Conservation (phyloP, 2,888 invertebrate species). For the Opisthograptis luteolata region DNA sequence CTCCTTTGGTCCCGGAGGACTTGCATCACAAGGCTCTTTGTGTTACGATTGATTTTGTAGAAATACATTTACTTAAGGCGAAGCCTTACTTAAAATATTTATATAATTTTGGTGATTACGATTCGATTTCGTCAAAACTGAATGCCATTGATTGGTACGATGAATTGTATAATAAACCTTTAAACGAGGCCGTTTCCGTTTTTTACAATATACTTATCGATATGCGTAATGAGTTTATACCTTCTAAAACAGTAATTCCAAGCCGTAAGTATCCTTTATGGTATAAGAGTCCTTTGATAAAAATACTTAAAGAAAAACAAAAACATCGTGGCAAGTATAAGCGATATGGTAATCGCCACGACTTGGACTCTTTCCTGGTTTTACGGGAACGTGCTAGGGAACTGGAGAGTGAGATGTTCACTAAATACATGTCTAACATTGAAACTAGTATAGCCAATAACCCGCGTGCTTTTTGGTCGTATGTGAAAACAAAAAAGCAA, state of each 20-base stretch:
- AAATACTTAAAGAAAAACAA: conserved; percentile 24
- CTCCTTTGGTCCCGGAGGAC: background rate
- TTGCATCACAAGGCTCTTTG: background rate
- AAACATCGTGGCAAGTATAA: conserved; percentile 6
- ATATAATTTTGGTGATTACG: background rate
- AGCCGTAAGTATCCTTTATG: conserved; percentile 3
- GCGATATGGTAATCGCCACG: conserved; percentile 39
- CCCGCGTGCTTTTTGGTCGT: conserved; percentile 15
- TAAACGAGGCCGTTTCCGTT: background rate
- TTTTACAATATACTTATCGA: background rate
- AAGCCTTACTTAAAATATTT: background rate
- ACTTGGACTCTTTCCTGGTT: conserved; percentile 10
- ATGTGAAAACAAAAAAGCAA: conserved; percentile 8
- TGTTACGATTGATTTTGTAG: background rate
- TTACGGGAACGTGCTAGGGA: conserved; percentile 11
- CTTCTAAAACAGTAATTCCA: conserved; percentile 9
- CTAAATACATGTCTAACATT: conserved; percentile 5
- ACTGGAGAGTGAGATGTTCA: conserved; percentile 12
- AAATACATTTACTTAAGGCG: background rate
- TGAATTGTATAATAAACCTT: background rate
- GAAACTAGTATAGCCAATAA: conserved; percentile 5
- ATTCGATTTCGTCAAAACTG: background rate
- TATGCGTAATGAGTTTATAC: background rate
- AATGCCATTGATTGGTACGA: background rate
- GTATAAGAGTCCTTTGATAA: conserved; percentile 15